phyloP scores from a whole-genome alignment of 2,797 vertebrate genomes.

The Coracias cyanogaster region DNA sequence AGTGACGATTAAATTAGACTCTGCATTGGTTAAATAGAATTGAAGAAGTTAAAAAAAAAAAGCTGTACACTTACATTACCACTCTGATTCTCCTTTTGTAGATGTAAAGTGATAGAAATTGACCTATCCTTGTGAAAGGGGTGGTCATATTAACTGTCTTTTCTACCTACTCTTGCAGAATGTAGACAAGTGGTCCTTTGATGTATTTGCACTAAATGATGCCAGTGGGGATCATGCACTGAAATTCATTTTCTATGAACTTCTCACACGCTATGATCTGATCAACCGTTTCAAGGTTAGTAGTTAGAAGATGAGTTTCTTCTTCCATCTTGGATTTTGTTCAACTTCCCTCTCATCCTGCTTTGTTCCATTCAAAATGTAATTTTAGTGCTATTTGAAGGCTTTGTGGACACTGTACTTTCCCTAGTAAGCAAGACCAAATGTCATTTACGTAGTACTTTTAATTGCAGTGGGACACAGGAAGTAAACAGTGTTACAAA shows the following conservation, averaged over 20 bases:
- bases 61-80: neutral
- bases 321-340: neutral
- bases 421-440: neutral
- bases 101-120: neutral
- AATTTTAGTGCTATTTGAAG: neutral
- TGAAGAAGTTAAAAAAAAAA: neutral
- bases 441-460: neutral
- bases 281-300: conserved; percentile 96
- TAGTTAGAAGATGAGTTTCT: neutral
- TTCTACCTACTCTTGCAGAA: conserved; percentile 78
- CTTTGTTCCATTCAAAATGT: neutral
- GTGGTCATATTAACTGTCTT: neutral
- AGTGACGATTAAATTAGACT: neutral
- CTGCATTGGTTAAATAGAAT: neutral
- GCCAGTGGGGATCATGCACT: conserved; percentile 93
- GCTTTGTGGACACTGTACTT: neutral
- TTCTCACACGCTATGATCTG: conserved; percentile 94
- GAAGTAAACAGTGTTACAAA: neutral
- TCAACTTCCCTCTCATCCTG: neutral
- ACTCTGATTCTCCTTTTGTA: neutral
- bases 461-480: neutral
- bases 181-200: conserved; percentile 93
- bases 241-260: conserved; percentile 96
- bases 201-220: conserved; percentile 95
- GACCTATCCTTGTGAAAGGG: neutral